Conservation (phyloP, 2,888 invertebrate genomes). For the Meteorus cinctellus region DNA sequence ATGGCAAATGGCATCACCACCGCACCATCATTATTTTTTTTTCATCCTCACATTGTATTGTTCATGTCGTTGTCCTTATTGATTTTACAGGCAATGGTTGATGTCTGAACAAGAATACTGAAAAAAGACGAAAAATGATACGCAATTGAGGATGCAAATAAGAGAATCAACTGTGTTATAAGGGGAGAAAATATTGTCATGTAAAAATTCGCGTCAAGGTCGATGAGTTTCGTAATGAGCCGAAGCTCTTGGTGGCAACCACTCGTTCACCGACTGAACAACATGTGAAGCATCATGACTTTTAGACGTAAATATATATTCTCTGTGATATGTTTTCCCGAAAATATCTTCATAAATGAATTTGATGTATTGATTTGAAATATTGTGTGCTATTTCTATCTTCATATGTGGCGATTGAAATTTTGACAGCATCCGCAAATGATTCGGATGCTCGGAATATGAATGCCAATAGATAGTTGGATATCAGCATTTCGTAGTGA, state of each 20-base stretch:
- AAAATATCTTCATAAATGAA: background rate
- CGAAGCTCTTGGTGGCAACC: background rate
- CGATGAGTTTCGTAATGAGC: background rate
- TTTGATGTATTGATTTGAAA: too few species aligned
- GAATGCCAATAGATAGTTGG: too few species aligned
- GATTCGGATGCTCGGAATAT: too few species aligned
- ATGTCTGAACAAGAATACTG: too few species aligned
- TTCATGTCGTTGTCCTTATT: background rate
- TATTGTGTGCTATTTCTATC: too few species aligned
- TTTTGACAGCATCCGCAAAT: too few species aligned
- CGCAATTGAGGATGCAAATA: background rate
- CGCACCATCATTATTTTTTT: background rate
- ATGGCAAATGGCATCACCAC: conserved; percentile 7
- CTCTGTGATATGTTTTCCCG: background rate
- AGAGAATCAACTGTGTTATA: background rate
- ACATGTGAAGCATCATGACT: background rate
- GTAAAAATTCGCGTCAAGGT: background rate
- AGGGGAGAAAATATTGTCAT: background rate
- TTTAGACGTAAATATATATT: background rate
- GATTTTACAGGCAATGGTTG: too few species aligned
- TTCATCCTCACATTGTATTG: background rate
- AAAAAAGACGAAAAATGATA: background rate
- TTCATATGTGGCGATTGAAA: too few species aligned
- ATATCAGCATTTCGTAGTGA: too few species aligned
- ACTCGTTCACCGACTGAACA: background rate